phyloP scores from a whole-genome alignment of 2,888 invertebrate genomes.

The Drosophila meridionalis region DNA sequence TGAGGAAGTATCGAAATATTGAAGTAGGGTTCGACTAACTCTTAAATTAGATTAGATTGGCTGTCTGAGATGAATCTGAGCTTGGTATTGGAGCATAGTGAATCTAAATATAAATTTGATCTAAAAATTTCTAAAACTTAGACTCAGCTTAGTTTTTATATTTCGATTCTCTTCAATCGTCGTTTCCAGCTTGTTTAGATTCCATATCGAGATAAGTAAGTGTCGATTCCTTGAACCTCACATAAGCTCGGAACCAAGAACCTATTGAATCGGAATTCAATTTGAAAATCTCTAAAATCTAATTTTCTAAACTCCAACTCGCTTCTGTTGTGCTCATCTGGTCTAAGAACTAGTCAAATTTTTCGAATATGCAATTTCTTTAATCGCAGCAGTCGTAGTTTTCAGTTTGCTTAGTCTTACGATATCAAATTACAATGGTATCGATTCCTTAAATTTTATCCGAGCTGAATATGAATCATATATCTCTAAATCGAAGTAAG shows the following conservation, averaged over 20 bases:
- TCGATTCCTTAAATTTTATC: neutral
- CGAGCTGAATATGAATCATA: too few species aligned
- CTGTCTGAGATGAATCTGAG: neutral
- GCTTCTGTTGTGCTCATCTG: neutral
- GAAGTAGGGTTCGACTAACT: neutral
- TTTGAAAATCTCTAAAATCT: neutral
- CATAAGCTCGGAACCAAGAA: neutral
- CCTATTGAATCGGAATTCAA: neutral
- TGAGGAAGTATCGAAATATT: neutral
- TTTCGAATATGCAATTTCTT: neutral
- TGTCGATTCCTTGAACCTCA: neutral
- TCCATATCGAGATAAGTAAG: neutral
- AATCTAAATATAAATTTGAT: neutral
- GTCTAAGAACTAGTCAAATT: neutral
- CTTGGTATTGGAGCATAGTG: neutral
- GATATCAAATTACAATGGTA: neutral
- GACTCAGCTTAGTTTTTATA: too few species aligned
- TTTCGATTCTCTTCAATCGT: too few species aligned
- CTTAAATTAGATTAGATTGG: neutral
- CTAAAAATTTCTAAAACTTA: too few species aligned
- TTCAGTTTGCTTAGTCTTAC: neutral
- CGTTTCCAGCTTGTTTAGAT: too few species aligned
- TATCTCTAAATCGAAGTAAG: neutral
- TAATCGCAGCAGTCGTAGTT: neutral
- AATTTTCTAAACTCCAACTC: neutral